Evolutionary conservation across 92 coral and sea anemone species (phyloP), one percentile per base, ranked within the genome.

Genomic region (Phenganax marumi): DNA sequence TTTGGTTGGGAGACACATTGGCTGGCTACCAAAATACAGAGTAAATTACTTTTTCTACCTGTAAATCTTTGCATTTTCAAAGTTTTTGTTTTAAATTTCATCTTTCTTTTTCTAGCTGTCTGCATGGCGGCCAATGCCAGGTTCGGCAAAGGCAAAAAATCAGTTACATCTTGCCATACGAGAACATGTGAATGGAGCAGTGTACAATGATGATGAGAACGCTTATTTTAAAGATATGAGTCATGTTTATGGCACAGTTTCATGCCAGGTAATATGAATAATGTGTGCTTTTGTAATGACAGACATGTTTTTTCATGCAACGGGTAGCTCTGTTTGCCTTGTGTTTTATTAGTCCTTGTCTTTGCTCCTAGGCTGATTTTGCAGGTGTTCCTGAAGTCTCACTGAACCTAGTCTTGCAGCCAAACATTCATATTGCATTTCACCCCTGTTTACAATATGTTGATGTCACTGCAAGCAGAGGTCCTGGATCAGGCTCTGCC

Each of bases 331-430:
- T 1, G 43, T 33, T 33, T 33, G 43, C 43, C 43, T 33, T 1
- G 43, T 19, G 12, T 11, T 21, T 21, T 77, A 2, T 6, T 11
- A 10, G 1, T 2, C 7, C 21, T 10, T 8, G 5, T 10, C 8
- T 13, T 10, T 65, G 49, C 48, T 52, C 19, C 83, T 22, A 93
- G 98, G 97, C 98, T 55, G 98, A 94, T 53, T 73, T 94, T 69
- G 98, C 92, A 26, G 98, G 98, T 12, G 93, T 94, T 63, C 97
- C 97, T 83, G 97, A 91, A 74, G 84, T 94, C 78, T 90, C 97
- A 17, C 47, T 85, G 22, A 94, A 86, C 77, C 75, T 94, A 33
- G 76, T 87, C 12, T 94, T 97, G 5, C 84, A 92, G 54, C 85
- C 90, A 68, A 75, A 90, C 81, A 92, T 92, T 55, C 91, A 85